These are phyloP conservation scores for Polypterus senegalus DNA, from an alignment of 2,113 vertebrate species.

Conservation along the genomic window DNA sequence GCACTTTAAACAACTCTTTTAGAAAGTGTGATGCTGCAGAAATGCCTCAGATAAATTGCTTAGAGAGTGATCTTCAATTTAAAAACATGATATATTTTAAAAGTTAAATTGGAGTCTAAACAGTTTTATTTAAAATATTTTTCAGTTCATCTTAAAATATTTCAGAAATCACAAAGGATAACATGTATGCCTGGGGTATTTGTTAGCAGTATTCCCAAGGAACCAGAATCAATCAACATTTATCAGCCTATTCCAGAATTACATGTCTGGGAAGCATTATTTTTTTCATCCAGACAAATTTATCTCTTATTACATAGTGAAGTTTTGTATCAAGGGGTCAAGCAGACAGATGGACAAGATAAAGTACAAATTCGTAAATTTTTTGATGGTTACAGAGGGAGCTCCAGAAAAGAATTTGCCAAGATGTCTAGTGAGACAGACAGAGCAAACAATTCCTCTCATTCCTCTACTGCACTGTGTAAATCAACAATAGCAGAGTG, in stretches of 20 bases:
- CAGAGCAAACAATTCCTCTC: slow-evolving; percentile 49
- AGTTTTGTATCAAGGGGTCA: slow-evolving; percentile 15
- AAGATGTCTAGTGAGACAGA: slow-evolving; percentile 37
- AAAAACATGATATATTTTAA: no score
- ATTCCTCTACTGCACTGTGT: slow-evolving; percentile 37
- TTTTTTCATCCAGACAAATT: slow-evolving; percentile 16
- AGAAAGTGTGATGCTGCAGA: no score
- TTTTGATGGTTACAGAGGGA: slow-evolving; percentile 19
- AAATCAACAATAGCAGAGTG: slow-evolving; percentile 28
- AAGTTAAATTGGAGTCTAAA: no score
- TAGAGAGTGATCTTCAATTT: no score
- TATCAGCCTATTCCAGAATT: slow-evolving; percentile 21
- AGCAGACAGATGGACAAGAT: slow-evolving; percentile 14
- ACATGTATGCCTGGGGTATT: no score
- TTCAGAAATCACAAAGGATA: no score
- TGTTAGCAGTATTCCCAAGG: no score
- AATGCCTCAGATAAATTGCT: no score
- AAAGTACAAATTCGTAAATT: slow-evolving; percentile 20
- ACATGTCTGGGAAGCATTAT: slow-evolving; percentile 10
- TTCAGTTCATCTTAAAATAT: no score
- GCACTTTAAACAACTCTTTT: no score
- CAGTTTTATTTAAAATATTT: no score
- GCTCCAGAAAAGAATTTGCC: slow-evolving; percentile 13
- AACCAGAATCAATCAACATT: no score
- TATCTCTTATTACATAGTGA: slow-evolving; percentile 12